Percentiles rank a stretch among this genome's conserved stretches.
These are phyloP conservation scores for Phymatocera aterrima DNA, from an alignment of 2,888 invertebrate species.

Conservation along the genomic window DNA sequence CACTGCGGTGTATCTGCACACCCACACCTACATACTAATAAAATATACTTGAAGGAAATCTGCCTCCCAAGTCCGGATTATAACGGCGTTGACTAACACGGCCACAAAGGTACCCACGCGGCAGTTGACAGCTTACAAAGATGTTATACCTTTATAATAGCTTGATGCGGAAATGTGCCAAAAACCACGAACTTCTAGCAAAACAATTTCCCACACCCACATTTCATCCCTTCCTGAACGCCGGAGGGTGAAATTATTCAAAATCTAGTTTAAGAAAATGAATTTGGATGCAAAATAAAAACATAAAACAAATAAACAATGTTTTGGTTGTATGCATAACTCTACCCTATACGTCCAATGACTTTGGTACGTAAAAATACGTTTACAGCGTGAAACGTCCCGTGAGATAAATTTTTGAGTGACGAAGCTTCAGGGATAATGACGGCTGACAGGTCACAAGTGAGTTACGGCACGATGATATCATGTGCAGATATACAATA, in stretches of 20 bases:
- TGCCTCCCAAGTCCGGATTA: slow-evolving; percentile 30
- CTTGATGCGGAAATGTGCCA: neutral
- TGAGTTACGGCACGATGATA: neutral
- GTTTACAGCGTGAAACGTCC: neutral
- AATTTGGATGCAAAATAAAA: neutral
- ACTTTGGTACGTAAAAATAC: neutral
- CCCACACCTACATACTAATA: slow-evolving; percentile 25
- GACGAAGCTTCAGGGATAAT: neutral
- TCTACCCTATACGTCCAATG: neutral
- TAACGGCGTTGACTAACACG: slow-evolving; percentile 20
- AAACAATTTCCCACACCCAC: too few species aligned
- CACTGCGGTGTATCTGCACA: slow-evolving; percentile 11
- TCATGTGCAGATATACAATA: neutral
- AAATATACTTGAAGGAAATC: slow-evolving; percentile 23
- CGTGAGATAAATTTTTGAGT: neutral
- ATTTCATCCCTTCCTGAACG: too few species aligned
- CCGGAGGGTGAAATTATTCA: too few species aligned
- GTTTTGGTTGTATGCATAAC: too few species aligned
- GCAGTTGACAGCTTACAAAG: slow-evolving; percentile 14
- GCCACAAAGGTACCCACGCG: slow-evolving; percentile 20
- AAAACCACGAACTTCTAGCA: neutral
- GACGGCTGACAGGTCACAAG: slow-evolving; percentile 1
- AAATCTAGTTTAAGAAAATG: neutral
- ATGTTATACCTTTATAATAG: neutral
- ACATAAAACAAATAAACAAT: too few species aligned